Evolutionary conservation across 2,113 vertebrate genomes (phyloP), one percentile per base, ranked within the genome.

Genomic region (Cheilinus undulatus): DNA sequence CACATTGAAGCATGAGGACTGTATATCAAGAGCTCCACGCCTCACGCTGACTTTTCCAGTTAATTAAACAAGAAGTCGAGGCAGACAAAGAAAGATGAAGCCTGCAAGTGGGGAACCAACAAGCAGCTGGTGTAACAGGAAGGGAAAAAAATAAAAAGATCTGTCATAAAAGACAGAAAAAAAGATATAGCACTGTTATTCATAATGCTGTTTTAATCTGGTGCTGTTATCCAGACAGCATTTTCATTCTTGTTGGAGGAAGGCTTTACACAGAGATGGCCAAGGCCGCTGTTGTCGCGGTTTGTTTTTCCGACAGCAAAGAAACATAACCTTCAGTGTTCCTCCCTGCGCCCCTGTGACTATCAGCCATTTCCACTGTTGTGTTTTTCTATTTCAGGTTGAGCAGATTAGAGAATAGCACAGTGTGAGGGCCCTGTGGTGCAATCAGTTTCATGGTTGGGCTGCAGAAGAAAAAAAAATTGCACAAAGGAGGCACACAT

Each of bases 31-130:
- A 73, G 75, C 60, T 51, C 27, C 32, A 30, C 3, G 11, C 50
- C 45, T 62, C 76, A 74, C 2, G 23, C 66, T 46, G 61, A 69
- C 60, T 83, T 83, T 85, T 85, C 66, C 67, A 65, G 73, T 73
- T 87, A 87, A 88, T 85, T 84, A 85, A 78, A 80, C 78, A 73
- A 70, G 80, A 73, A 67, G 71, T 50, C 5, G 34, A 63, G 65
- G 66, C 30, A 43, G 32, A 69, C 67, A 34, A 8, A 78, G 73
- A 71, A 50, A 76, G 63, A 84, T 75, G 70, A 50, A 68, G 40
- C 61, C 32, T 50, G 78, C 30, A 26, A 64, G 23, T 32, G 24
- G 40, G 51, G 49, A 27, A 48, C 53, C 68, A 48, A 60, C 62
- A 72, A 80, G 57, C 73, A 76, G 65, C 71, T 66, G 69, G 56